Evolutionary conservation across 2,113 vertebrate genomes (phyloP), one percentile per base, ranked within the genome.

Genomic region (Taurulus bubalis): DNA sequence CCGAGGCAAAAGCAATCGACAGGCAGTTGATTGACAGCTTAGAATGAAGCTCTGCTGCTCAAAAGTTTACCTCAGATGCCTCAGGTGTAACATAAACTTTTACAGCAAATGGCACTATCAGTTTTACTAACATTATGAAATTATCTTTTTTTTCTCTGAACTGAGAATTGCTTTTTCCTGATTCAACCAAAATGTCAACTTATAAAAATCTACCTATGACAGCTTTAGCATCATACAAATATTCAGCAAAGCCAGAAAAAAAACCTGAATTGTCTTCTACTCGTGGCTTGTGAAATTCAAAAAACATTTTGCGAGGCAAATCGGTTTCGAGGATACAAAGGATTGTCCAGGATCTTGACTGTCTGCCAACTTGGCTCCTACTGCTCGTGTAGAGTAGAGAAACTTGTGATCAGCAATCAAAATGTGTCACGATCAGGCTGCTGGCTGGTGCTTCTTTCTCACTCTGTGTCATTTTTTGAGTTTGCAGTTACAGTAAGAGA

Each of bases 391-490:
- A 15, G 89, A 88, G 77, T n/a, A 14, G 80, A 79, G 71, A 71
- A 89, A 89, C 79, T 83, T 89, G 79, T 90, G 77, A 87, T 86
- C 84, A 40, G 68, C 78, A 80, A 79, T 86, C 64, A 77, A 83
- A 79, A 67, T 87, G 82, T 81, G 53, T 77, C 59, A 49, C 60
- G 51, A 72, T 70, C 20, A 14, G 36, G 47, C 68, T 68, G 80
- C 16, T 84, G 80, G 82, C 73, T 30, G 62, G 0, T 68, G 70
- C 75, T 74, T 56, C 64, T 60, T 60, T 62, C 68, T 71, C 71
- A 28, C 55, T 51, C 6, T 80, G 69, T 83, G 16, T 83, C 38
- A 15, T 40, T 81, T 38, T 3, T 38, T 70, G 26, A 53, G 1
- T 71, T 71, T 60, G 63, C 30, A 63, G 2, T 64, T 53, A 42